These are phyloP conservation scores for Hippocampus abdominalis DNA, from an alignment of 2,113 vertebrate genomes.

Conservation along the genomic window DNA sequence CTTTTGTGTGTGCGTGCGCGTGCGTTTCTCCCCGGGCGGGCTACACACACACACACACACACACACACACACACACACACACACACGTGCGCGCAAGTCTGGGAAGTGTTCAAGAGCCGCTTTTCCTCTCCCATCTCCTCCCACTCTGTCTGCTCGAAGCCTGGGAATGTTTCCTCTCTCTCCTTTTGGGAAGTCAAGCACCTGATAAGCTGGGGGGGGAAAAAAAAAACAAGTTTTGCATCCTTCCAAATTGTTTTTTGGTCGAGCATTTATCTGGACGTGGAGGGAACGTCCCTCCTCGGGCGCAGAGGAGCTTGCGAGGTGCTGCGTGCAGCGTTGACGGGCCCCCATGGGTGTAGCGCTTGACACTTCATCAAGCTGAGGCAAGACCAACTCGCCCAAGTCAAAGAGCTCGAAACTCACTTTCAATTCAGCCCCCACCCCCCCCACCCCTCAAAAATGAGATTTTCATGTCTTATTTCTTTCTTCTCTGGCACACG, in stretches of 20 bases:
- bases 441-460: too few species aligned
- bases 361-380: conserved; percentile 51
- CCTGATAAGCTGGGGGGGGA: not conserved
- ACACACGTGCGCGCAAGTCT: not conserved
- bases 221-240: not conserved
- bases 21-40: not conserved
- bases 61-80: too few species aligned
- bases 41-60: not conserved
- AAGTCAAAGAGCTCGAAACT: conserved; percentile 29
- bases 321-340: conserved; percentile 24
- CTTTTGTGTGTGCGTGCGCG: not conserved
- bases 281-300: conserved; percentile 34
- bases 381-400: conserved; percentile 42
- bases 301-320: conserved; percentile 21
- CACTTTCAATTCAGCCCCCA: conserved; percentile 14
- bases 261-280: conserved; percentile 19
- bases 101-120: conserved; percentile 34
- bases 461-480: not conserved
- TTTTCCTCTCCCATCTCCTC: conserved; percentile 52
- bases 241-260: not conserved
- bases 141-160: conserved; percentile 36
- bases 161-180: conserved; percentile 34
- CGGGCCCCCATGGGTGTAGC: conserved; percentile 30
- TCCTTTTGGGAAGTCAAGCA: conserved; percentile 18
- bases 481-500: not conserved